These are phyloP conservation scores for Sceloporus undulatus DNA, from an alignment of 2,113 vertebrate genomes.

Conservation along the genomic window DNA sequence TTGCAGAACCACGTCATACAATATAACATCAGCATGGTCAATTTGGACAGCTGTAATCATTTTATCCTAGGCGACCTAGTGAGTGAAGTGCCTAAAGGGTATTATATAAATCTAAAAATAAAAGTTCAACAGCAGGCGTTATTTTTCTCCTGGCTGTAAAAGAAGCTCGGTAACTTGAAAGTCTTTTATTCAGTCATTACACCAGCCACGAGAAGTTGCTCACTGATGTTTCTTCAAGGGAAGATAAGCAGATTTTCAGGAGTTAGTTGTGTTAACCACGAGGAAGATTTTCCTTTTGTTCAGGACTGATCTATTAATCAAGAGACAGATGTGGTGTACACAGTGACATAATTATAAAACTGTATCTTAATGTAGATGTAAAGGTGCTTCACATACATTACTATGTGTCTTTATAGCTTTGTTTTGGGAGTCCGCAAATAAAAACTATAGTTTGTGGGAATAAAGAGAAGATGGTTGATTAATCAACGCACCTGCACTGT, in stretches of 20 bases:
- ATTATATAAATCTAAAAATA: slow-evolving; percentile 2
- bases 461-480: not conserved
- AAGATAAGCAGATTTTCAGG: not conserved
- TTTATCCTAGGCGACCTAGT: too few species aligned
- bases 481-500: not conserved
- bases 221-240: not conserved
- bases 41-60: not conserved
- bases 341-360: not conserved
- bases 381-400: too few species aligned
- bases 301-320: too few species aligned
- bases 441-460: not conserved
- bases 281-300: not conserved
- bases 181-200: not conserved
- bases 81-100: not conserved
- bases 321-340: not conserved
- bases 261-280: not conserved
- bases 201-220: not conserved
- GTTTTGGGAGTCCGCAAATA: not conserved
- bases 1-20: too few species aligned
- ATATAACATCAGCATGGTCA: not conserved
- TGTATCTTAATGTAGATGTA: not conserved
- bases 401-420: not conserved
- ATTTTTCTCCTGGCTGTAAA: not conserved
- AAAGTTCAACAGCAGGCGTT: not conserved
- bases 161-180: not conserved